These are phyloP conservation scores for Tor tambroides DNA, from an alignment of 2,113 vertebrate genomes.

Conservation along the genomic window DNA sequence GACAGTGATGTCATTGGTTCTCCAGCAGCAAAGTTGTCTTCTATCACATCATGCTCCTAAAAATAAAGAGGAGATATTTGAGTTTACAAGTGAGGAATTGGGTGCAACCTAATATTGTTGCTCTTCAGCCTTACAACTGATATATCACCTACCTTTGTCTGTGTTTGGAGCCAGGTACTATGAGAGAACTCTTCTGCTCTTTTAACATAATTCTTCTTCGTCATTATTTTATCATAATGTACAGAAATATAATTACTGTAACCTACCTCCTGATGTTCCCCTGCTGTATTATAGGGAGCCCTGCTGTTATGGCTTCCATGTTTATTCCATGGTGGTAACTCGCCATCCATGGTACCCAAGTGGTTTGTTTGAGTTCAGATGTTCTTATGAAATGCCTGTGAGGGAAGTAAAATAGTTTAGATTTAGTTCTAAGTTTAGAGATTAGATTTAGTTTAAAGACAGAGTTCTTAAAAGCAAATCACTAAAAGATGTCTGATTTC, in stretches of 20 bases:
- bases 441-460: too few species aligned
- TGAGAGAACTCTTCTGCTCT: neutral
- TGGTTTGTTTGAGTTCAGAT: neutral
- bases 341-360: conserved; percentile 38
- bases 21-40: neutral
- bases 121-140: neutral
- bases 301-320: neutral
- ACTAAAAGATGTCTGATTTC: too few species aligned
- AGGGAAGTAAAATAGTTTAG: too few species aligned
- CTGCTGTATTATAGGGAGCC: neutral
- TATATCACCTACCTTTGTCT: neutral
- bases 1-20: conserved; percentile 1
- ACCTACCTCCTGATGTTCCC: conserved; percentile 12
- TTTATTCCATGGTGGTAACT: conserved; percentile 33
- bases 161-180: neutral
- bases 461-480: too few species aligned
- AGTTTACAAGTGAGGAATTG: neutral
- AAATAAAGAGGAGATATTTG: neutral
- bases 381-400: neutral
- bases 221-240: conserved; percentile 12
- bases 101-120: neutral
- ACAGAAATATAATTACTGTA: neutral
- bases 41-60: neutral
- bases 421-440: too few species aligned
- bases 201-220: neutral